Evolutionary conservation across 2,888 invertebrate species (phyloP).

Genomic region (Catocala fraxini): DNA sequence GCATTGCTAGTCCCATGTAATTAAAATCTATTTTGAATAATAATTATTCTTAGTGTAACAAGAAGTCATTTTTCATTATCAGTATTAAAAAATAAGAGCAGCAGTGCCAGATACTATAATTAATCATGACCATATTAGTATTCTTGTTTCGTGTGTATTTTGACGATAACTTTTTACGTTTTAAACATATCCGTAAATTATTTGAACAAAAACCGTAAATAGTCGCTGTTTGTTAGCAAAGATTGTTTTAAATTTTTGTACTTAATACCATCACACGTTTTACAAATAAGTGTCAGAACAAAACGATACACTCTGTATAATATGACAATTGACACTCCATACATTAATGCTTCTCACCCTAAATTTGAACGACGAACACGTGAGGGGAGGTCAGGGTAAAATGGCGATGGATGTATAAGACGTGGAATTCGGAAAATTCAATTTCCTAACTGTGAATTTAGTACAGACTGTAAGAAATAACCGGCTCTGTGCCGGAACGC

Average conservation of each 20-base stretch:
- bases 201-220: no score
- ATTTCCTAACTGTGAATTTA: slow-evolving; percentile 84
- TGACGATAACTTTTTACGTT: no score
- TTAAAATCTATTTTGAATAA: no score
- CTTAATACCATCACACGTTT: not conserved
- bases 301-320: slow-evolving; percentile 59
- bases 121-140: no score
- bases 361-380: slow-evolving; percentile 34
- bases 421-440: slow-evolving; percentile 83
- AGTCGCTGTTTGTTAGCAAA: no score
- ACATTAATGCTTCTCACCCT: slow-evolving; percentile 48
- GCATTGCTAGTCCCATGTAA: no score
- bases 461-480: slow-evolving; percentile 79
- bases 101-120: no score
- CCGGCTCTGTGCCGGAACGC: slow-evolving; percentile 68
- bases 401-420: slow-evolving; percentile 60
- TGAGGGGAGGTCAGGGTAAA: slow-evolving; percentile 56
- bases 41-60: no score
- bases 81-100: no score
- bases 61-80: no score
- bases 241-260: not conserved
- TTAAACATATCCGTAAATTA: no score
- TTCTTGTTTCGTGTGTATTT: no score
- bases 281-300: slow-evolving; percentile 28
- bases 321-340: slow-evolving; percentile 54